Percentiles rank a stretch among this genome's conserved stretches.
Evolutionary conservation across 92 coral and sea anemone genomes (phyloP).

Genomic region (Umimayanthus chanpuru): DNA sequence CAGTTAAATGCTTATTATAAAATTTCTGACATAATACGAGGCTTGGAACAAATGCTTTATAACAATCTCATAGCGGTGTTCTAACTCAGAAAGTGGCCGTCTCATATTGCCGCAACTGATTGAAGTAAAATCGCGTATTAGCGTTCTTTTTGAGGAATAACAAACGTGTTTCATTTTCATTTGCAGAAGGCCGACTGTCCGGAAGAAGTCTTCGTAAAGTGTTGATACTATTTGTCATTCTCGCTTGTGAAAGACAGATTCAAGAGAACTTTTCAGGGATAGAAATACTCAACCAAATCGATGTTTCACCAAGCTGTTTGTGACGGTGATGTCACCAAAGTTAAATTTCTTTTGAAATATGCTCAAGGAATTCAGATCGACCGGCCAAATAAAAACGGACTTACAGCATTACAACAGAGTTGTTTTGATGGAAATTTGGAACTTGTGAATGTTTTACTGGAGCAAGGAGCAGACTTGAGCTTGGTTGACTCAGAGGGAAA

Average conservation of each 20-base stretch:
- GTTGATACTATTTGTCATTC: conserved; percentile 3
- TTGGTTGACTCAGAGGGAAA: conserved; percentile 76
- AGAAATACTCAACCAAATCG: conserved; percentile 29
- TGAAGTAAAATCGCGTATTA: background rate
- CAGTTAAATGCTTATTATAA: background rate
- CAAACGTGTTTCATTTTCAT: conserved; percentile 1
- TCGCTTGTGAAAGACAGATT: background rate
- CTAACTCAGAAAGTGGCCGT: background rate
- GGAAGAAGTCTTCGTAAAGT: background rate
- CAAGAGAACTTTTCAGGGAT: background rate
- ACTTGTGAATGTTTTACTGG: conserved; percentile 84
- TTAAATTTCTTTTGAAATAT: conserved; percentile 84
- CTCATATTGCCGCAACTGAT: background rate
- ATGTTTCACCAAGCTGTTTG: conserved; percentile 93
- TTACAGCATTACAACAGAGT: conserved; percentile 91
- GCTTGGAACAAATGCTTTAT: background rate
- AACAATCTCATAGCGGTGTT: background rate
- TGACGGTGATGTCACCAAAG: conserved; percentile 96
- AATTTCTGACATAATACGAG: background rate
- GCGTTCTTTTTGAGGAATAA: background rate
- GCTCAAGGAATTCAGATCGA: conserved; percentile 91
- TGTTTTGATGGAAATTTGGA: conserved; percentile 80
- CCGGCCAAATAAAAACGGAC: conserved; percentile 80
- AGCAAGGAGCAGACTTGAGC: conserved; percentile 91
- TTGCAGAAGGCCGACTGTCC: conserved; percentile 9